Evolutionary conservation across 1,140 invertebrate species (phyloP), one percentile per base, ranked within the genome.

Genomic region (Oscheius sp.): DNA sequence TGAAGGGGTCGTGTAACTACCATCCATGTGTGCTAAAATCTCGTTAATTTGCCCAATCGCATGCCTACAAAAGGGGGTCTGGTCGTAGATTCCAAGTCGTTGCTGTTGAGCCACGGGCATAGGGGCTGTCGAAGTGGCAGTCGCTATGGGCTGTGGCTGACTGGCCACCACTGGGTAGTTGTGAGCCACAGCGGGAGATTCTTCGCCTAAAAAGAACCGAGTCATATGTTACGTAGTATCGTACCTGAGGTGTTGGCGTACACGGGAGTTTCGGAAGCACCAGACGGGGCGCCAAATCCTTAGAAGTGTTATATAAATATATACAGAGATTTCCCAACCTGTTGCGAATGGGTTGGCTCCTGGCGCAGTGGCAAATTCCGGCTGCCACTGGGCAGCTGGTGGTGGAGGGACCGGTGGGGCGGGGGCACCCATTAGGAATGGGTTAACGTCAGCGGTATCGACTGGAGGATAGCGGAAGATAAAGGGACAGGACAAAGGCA

Each of bases 1-100:
- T n/a, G 78, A 78, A n/a, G 78, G 81, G 18, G 81, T 35, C 15
- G 63, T 80, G 63, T 79, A 79, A 45, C 78, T 79, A 36, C 78
- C 80, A 45, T 79, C 78, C 32, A 28, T 58, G 1, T 45, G 58
- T 18, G 77, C 77, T 79, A 68, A 77, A 79, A 74, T n/a, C n/a
- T n/a, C n/a, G n/a, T n/a, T n/a, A n/a, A n/a, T n/a, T n/a, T n/a
- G n/a, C n/a, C n/a, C n/a, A 82, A 75, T 76, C 26, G 62, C 77
- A n/a, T 28, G 29, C 36, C 15, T 58, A 70, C 68, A 82, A 55
- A 82, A 80, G 23, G 79, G 79, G 7, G 79, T 80, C 65, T 80
- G 79, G 10, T 79, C 66, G 69, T 80, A 80, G 49, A 80, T 80
- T 31, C 78, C 80, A 20, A 77, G 28, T 15, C 15, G 38, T 10